Percentiles rank a stretch among this genome's conserved stretches.
Evolutionary conservation across 1,140 invertebrate species (phyloP).

Genomic region (Drosophila repleta): DNA sequence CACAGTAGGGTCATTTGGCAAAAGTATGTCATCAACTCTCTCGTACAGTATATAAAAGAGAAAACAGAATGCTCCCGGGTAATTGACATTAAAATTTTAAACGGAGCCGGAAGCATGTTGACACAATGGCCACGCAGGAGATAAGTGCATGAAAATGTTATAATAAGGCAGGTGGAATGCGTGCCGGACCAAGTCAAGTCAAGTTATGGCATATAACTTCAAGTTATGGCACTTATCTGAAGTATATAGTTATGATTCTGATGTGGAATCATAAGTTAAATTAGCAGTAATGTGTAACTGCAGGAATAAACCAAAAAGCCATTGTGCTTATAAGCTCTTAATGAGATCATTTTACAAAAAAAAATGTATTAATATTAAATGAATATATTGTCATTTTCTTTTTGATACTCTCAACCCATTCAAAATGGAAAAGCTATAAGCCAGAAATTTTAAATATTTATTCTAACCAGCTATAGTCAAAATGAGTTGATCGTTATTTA

Average conservation of each 20-base stretch:
- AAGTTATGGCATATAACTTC: background rate
- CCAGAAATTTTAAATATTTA: no score
- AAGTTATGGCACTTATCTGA: background rate
- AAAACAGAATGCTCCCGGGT: conserved; percentile 16
- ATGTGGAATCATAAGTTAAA: background rate
- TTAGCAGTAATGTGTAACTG: no score
- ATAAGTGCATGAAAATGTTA: conserved; percentile 10
- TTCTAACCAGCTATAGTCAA: no score
- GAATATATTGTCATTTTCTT: no score
- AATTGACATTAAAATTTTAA: conserved; percentile 49
- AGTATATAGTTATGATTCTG: no score
- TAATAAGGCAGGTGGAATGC: background rate
- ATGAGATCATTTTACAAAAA: no score
- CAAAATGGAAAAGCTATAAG: no score
- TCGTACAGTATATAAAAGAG: conserved; percentile 33
- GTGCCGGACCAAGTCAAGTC: background rate
- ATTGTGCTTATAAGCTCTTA: no score
- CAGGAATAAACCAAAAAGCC: no score
- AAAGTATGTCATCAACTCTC: conserved; percentile 36
- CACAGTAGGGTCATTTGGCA: background rate
- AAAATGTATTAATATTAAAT: no score
- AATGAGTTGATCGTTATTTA: no score
- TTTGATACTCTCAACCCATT: no score
- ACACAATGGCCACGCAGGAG: background rate
- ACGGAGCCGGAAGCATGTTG: conserved; percentile 24